A percentile compares a stretch with the other conserved stretches of the same genome.
These are phyloP conservation scores for Xylota segnis DNA, from an alignment of 2,888 invertebrate genomes.

Conservation along the genomic window DNA sequence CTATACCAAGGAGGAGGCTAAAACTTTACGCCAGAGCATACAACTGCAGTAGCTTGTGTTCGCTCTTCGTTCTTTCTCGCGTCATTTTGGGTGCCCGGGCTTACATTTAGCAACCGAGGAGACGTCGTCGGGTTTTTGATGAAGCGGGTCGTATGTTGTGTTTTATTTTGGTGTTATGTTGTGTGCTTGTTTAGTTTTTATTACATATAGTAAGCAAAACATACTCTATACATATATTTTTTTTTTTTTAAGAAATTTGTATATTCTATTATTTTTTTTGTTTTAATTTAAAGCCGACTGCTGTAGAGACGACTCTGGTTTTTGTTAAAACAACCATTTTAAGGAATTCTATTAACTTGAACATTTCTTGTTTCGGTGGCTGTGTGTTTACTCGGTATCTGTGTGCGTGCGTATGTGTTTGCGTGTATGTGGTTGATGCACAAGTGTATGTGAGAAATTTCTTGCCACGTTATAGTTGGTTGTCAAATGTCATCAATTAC, in stretches of 20 bases:
- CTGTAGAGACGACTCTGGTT: no score
- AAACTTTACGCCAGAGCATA: conserved; percentile 32
- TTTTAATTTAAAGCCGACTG: no score
- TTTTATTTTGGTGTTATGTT: conserved; percentile 71
- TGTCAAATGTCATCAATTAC: conserved; percentile 66
- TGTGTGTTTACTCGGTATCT: conserved; percentile 4
- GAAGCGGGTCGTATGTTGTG: conserved; percentile 74
- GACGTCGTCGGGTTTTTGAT: conserved; percentile 74
- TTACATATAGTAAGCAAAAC: conserved; percentile 67
- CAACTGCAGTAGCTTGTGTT: conserved; percentile 53
- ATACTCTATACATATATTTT: background rate
- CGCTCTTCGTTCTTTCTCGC: conserved; percentile 58
- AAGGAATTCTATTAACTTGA: conserved; percentile 3
- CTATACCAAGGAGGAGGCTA: conserved; percentile 9
- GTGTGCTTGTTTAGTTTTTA: conserved; percentile 72
- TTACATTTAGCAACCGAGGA: conserved; percentile 68
- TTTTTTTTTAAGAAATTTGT: background rate
- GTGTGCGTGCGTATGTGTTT: background rate
- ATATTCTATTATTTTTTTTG: background rate
- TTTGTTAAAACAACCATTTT: conserved; percentile 8
- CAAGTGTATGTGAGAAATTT: background rate
- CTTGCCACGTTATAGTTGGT: conserved; percentile 58
- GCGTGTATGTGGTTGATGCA: background rate
- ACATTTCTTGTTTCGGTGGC: background rate
- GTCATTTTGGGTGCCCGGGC: conserved; percentile 72